These are phyloP conservation scores for Coccyzus lansbergi DNA, from an alignment of 2,797 vertebrate species.

Conservation along the genomic window DNA sequence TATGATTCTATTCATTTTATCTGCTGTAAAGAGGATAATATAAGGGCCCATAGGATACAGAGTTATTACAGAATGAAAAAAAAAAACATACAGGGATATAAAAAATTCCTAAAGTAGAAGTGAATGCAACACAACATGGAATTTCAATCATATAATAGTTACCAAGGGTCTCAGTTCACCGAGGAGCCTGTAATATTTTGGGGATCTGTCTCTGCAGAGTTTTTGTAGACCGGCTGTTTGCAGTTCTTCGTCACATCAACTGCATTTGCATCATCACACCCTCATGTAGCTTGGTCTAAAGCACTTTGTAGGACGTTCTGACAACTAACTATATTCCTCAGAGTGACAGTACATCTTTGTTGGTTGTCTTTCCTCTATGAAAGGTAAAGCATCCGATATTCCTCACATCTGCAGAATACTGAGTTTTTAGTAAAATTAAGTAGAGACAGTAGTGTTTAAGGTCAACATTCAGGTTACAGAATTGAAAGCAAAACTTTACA, in stretches of 20 bases:
- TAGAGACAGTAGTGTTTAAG: not conserved
- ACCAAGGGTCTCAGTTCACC: not conserved
- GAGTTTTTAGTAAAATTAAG: not conserved
- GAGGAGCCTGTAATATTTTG: not conserved
- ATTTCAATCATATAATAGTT: not conserved
- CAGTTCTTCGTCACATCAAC: not conserved
- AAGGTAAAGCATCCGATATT: not conserved
- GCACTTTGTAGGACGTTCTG: not conserved
- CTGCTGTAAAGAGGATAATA: not conserved
- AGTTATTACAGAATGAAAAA: not conserved
- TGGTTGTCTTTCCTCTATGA: not conserved
- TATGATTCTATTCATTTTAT: not conserved
- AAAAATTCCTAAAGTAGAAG: not conserved
- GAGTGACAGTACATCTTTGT: not conserved
- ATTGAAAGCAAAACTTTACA: not conserved
- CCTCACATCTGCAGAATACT: not conserved
- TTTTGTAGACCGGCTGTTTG: not conserved
- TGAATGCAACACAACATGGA: not conserved
- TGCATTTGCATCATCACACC: fast-evolving
- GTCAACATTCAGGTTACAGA: not conserved
- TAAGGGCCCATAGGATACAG: not conserved
- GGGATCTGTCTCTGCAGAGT: not conserved
- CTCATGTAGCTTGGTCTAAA: not conserved
- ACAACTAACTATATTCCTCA: fast-evolving
- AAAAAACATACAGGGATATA: not conserved